phyloP scores from a whole-genome alignment of 1,140 invertebrate genomes.

The Dufourea novaeangliae region DNA sequence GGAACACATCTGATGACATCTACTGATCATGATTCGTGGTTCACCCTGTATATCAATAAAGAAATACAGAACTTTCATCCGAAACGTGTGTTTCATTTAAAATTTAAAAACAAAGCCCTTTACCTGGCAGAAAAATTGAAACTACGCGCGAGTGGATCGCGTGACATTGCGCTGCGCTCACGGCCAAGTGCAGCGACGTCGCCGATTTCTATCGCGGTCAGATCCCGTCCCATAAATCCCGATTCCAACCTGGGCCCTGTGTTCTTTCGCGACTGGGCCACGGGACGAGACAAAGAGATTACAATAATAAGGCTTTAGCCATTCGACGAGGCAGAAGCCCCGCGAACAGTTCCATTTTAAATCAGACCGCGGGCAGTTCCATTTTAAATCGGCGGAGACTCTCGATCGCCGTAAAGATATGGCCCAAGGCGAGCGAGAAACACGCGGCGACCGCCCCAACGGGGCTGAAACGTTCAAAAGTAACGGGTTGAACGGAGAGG shows the following conservation, averaged over 20 bases:
- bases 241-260: neutral
- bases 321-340: neutral
- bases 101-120: too few relatives aligned
- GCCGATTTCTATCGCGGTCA: neutral
- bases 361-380: conserved; percentile 30
- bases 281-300: neutral
- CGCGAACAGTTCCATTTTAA: conserved; percentile 10
- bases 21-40: too few relatives aligned
- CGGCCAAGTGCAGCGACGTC: neutral
- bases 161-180: neutral
- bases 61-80: too few relatives aligned
- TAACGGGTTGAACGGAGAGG: neutral
- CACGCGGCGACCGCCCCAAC: neutral
- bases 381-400: conserved; percentile 31
- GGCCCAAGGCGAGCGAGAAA: conserved; percentile 1
- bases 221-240: conserved; percentile 7
- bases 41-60: too few relatives aligned
- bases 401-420: conserved; percentile 15
- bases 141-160: neutral
- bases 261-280: neutral
- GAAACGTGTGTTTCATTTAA: too few relatives aligned
- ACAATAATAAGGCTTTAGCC: conserved; percentile 26
- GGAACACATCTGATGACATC: too few relatives aligned
- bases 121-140: too few relatives aligned
- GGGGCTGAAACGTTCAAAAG: neutral